A percentile compares a stretch with the other conserved stretches of the same genome.
phyloP scores from a whole-genome alignment of 2,888 invertebrate genomes.

The Temnothorax ravouxi region DNA sequence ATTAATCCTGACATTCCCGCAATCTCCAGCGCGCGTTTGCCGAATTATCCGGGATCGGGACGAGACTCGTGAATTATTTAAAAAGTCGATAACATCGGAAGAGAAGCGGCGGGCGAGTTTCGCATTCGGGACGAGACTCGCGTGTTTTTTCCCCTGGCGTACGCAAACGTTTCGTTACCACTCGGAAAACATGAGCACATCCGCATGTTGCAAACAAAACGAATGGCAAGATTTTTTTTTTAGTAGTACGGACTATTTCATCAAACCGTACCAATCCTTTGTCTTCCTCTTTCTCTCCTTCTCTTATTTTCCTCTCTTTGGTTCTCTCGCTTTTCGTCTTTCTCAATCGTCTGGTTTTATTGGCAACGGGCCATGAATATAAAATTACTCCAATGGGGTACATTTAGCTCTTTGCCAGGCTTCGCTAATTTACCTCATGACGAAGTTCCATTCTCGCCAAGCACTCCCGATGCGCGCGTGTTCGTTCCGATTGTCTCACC shows the following conservation, averaged over 20 bases:
- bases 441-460: conserved; percentile 64
- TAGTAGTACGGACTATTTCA: conserved; percentile 62
- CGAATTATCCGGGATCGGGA: conserved; percentile 43
- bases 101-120: conserved; percentile 47
- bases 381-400: conserved; percentile 74
- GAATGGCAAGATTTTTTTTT: conserved; percentile 49
- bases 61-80: conserved; percentile 51
- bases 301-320: neutral
- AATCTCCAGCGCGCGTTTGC: conserved; percentile 38
- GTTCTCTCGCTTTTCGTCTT: conserved; percentile 29
- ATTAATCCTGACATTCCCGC: conserved; percentile 36
- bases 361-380: conserved; percentile 74
- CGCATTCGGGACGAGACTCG: conserved; percentile 52
- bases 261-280: neutral
- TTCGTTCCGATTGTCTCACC: conserved; percentile 45
- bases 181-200: conserved; percentile 35
- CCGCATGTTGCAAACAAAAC: neutral
- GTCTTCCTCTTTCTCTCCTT: neutral
- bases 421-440: conserved; percentile 73
- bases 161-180: conserved; percentile 61
- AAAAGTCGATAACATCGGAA: conserved; percentile 49
- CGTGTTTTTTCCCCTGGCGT: conserved; percentile 58
- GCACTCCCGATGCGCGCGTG: conserved; percentile 61
- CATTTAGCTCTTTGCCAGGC: conserved; percentile 76
- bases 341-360: conserved; percentile 64